Base-by-base conservation (phyloP, 37 sponge, comb jelly and placozoan genomes). In the Ephydatia muelleri region DNA sequence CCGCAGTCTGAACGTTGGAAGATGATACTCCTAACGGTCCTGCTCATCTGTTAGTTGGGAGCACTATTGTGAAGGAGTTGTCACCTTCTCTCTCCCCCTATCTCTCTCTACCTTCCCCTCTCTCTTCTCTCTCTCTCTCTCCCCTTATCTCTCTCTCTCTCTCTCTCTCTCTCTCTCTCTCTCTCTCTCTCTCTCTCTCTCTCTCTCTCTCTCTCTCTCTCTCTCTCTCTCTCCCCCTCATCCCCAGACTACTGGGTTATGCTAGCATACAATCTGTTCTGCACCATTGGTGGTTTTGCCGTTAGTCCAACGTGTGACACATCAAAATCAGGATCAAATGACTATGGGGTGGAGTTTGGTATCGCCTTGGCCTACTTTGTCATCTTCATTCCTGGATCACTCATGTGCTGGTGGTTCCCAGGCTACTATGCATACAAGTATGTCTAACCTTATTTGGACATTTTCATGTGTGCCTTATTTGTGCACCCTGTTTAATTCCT, bases 361-460 rank as follows among this genome's bases (percentile, higher is more conserved):
- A 67, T 91, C 29, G 77, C 88, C 49, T 78, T 88, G 32, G 33
- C 82, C 80, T 87, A 86, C 72, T 43, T 83, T 29, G 80, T 95
- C n/a, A 73, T 95, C 38, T 83, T 91, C 67, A 40, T 75, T 5
- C 94, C 96, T 40, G 83, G 79, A 0, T 86, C 94, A 26, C 79
- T 97, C 21, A 78, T 88, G 67, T 95, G 96, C 72, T 95, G 97
- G 96, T 97, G 93, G 81, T 68, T 95, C 57, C 96, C 96, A 27
- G 76, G 76, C 22, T 97, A 97, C 87, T 47, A 86, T 36, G 98
- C 96, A 30, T 95, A 86, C 88, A 97, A 80, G 98, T 57, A 57
- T 14, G 19, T 43, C 43, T 43, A 6, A 43, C 6, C 43, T 43
- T 43, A 6, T 43, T 9, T 43, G 3, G 43, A 6, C 6, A 6